A percentile compares a stretch with the other conserved stretches of the same genome.
Evolutionary conservation across 2,797 vertebrate genomes (phyloP).

Genomic region (Eospalax fontanierii): DNA sequence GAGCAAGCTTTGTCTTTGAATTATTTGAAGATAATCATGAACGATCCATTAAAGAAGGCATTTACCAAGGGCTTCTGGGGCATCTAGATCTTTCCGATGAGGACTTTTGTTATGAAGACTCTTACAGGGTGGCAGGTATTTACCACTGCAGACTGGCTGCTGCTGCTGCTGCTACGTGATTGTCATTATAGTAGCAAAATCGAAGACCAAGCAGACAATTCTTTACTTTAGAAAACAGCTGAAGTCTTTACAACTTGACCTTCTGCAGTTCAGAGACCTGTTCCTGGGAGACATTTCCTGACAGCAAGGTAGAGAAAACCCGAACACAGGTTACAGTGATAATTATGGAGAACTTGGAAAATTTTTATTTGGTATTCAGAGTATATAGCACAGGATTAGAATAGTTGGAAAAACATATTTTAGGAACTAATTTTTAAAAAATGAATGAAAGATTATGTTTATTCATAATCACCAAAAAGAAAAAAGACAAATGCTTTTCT

Average conservation of each 20-base stretch:
- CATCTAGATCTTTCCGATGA: constrained; percentile 39
- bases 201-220: neutral
- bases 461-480: no score
- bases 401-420: neutral
- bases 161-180: neutral
- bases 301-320: neutral
- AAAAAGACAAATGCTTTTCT: no score
- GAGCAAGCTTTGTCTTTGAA: constrained; percentile 1
- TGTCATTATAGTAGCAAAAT: neutral
- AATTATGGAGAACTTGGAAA: constrained; percentile 18
- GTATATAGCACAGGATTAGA: neutral
- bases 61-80: constrained; percentile 21
- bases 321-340: neutral
- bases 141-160: neutral
- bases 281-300: neutral
- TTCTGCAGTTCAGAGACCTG: neutral
- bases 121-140: neutral
- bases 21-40: constrained; percentile 26
- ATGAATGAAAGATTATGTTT: no score
- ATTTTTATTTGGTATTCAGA: neutral
- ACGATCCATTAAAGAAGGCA: neutral
- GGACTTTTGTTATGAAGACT: constrained; percentile 5
- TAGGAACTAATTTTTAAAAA: no score
- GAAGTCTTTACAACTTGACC: neutral
- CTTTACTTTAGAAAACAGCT: constrained; percentile 33